These are phyloP conservation scores for Campaea margaritaria DNA, from an alignment of 2,888 invertebrate species.

Conservation along the genomic window DNA sequence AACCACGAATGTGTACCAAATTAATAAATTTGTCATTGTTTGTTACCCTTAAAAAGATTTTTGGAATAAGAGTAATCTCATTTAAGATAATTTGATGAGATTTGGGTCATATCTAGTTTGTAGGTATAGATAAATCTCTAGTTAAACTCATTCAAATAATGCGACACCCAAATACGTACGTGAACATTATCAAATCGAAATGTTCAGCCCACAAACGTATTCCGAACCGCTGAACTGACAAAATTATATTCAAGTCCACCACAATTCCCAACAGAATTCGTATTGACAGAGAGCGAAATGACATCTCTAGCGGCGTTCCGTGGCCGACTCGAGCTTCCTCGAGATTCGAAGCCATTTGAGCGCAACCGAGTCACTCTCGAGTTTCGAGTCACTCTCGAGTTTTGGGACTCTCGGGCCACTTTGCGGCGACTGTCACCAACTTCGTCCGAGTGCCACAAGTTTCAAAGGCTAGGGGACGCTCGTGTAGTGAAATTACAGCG, in stretches of 20 bases:
- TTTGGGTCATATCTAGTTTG: no score
- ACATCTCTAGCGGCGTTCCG: slow-evolving; percentile 12
- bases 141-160: neutral
- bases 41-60: no score
- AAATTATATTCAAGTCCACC: slow-evolving; percentile 16
- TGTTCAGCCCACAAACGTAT: neutral
- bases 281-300: slow-evolving; percentile 22
- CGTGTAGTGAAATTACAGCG: slow-evolving; percentile 24
- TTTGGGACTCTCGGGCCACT: slow-evolving; percentile 28
- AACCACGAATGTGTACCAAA: no score
- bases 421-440: slow-evolving; percentile 40
- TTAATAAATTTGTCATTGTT: no score
- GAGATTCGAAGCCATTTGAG: slow-evolving; percentile 20
- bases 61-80: no score
- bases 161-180: neutral
- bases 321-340: slow-evolving; percentile 4
- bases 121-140: no score
- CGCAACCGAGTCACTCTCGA: slow-evolving; percentile 15
- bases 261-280: slow-evolving; percentile 6
- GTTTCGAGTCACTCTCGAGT: slow-evolving; percentile 7
- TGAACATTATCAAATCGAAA: neutral
- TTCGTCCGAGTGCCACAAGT: slow-evolving; percentile 38
- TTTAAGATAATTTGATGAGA: no score
- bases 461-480: slow-evolving; percentile 35
- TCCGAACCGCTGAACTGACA: slow-evolving; percentile 2